phyloP scores from a whole-genome alignment of 2,113 vertebrate species.

The Eudorcas thomsonii region DNA sequence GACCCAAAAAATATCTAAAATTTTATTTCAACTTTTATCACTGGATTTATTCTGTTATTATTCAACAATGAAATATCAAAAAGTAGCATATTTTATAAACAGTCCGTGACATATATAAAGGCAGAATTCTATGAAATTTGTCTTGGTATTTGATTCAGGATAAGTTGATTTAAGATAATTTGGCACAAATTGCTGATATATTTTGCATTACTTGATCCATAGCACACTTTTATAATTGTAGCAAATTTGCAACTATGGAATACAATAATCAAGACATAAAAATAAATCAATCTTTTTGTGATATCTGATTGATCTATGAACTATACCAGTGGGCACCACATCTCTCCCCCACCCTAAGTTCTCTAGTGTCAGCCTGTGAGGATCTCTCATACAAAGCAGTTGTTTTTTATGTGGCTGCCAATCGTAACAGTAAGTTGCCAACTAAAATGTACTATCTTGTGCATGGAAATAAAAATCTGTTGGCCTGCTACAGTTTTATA shows the following conservation, averaged over 20 bases:
- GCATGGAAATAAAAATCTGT: neutral
- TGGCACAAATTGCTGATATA: neutral
- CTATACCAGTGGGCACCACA: neutral
- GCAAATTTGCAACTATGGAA: neutral
- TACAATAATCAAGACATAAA: neutral
- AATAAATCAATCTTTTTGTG: neutral
- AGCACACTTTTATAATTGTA: neutral
- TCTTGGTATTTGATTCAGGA: neutral
- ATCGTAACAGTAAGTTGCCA: neutral
- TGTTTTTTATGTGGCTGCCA: neutral
- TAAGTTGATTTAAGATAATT: neutral
- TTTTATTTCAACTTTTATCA: neutral
- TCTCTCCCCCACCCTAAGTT: neutral
- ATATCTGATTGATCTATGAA: neutral
- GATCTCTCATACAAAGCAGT: neutral
- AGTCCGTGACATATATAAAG: neutral
- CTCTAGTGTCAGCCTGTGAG: neutral
- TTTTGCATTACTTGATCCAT: neutral
- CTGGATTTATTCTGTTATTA: neutral
- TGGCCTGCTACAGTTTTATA: neutral
- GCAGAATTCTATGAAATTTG: neutral
- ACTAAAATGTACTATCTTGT: neutral
- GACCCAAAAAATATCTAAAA: neutral
- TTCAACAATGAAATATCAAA: constrained; percentile 4
- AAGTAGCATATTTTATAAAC: neutral